A percentile compares a stretch with the other conserved stretches of the same genome.
Evolutionary conservation across 2,888 invertebrate species (phyloP).

Genomic region (Macropis europaea): DNA sequence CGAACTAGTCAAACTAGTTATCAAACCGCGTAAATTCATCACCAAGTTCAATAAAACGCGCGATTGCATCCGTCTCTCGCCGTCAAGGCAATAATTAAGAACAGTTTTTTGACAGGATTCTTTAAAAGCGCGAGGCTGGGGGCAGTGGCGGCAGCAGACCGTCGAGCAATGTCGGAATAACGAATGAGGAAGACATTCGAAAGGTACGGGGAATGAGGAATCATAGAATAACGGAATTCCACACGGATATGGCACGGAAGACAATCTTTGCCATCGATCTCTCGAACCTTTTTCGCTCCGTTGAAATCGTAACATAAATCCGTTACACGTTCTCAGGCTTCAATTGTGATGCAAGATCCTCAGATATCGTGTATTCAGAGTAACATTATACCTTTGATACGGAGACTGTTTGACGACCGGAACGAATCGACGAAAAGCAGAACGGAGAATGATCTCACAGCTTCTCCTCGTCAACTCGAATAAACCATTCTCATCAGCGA

Average conservation of each 20-base stretch:
- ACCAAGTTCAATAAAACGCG: neutral
- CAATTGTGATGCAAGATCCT: neutral
- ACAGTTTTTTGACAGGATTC: too few species aligned
- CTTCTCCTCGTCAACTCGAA: neutral
- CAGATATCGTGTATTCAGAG: neutral
- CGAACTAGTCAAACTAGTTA: slow-evolving; percentile 18
- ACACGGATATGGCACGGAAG: neutral
- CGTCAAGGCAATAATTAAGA: too few species aligned
- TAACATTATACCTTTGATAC: neutral
- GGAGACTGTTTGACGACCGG: neutral
- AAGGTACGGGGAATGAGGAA: neutral
- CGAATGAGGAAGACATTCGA: neutral
- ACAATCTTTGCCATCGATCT: neutral
- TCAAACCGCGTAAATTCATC: neutral
- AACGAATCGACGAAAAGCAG: slow-evolving; percentile 7
- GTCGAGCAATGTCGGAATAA: too few species aligned
- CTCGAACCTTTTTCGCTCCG: neutral
- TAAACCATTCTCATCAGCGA: too few species aligned
- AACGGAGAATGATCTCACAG: slow-evolving; percentile 1
- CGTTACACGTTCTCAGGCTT: neutral
- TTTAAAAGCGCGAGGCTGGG: too few species aligned
- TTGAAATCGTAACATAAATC: neutral
- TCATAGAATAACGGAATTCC: neutral
- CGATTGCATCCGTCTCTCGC: neutral
- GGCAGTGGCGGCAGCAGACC: too few species aligned